These are phyloP conservation scores for Sebastes cheni DNA, from an alignment of 2,797 vertebrate genomes.

Conservation along the genomic window DNA sequence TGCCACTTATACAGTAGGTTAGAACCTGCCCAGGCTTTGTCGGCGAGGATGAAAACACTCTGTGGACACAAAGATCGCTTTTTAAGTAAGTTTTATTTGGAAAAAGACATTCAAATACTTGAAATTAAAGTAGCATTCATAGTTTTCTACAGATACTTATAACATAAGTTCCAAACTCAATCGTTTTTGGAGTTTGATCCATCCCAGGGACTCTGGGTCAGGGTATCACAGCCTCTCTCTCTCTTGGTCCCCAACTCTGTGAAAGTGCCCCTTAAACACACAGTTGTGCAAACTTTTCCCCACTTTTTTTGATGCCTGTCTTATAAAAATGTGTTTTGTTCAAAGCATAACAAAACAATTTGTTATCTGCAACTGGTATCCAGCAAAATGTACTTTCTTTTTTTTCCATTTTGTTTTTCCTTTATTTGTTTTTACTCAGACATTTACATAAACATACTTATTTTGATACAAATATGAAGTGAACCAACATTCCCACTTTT, in stretches of 20 bases:
- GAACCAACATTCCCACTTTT: too few species aligned
- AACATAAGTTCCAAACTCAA: not conserved
- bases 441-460: too few species aligned
- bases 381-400: too few species aligned
- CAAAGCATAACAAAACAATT: not conserved
- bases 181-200: not conserved
- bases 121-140: not conserved
- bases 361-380: too few species aligned
- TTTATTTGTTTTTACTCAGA: too few species aligned
- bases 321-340: not conserved
- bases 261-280: not conserved
- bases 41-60: slow-evolving; percentile 90
- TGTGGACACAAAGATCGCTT: slow-evolving; percentile 61
- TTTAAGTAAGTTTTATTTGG: not conserved
- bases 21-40: slow-evolving; percentile 87
- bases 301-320: too few species aligned
- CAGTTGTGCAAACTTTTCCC: not conserved
- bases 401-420: too few species aligned
- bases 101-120: not conserved
- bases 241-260: not conserved
- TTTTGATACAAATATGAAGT: too few species aligned
- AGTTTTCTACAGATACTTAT: not conserved
- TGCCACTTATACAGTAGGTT: slow-evolving; percentile 93
- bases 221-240: not conserved
- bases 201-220: not conserved